A percentile compares a stretch with the other conserved stretches of the same genome.
Conservation (phyloP, 2,888 invertebrate species). For the Eustalomyia histrio region DNA sequence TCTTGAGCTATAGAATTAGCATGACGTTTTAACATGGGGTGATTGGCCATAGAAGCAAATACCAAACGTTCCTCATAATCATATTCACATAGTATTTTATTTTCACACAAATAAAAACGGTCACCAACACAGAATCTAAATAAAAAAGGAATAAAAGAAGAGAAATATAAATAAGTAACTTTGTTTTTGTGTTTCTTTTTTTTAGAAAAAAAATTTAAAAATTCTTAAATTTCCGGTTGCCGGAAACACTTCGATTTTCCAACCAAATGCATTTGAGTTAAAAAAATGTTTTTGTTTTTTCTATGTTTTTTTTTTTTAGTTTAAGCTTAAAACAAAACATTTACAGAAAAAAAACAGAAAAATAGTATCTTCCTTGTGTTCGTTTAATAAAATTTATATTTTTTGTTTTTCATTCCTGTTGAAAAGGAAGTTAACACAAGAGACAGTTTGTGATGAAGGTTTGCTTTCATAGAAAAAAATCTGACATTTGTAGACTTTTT, state of each 20-base stretch:
- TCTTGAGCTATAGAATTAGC: conserved; percentile 78
- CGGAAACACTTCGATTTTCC: conserved; percentile 60
- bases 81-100: conserved; percentile 98
- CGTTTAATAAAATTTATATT: conserved; percentile 38
- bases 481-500: conserved; percentile 13
- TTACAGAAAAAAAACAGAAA: conserved; percentile 18
- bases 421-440: conserved; percentile 45
- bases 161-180: conserved; percentile 16
- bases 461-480: conserved; percentile 21
- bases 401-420: conserved; percentile 23
- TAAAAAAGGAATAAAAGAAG: conserved; percentile 35
- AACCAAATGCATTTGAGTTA: conserved; percentile 55
- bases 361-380: conserved; percentile 32
- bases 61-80: conserved; percentile 98
- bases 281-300: conserved; percentile 7
- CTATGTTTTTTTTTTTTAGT: conserved; percentile 25
- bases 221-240: conserved; percentile 64
- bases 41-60: conserved; percentile 96
- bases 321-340: conserved; percentile 49
- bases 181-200: conserved; percentile 4
- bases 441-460: conserved; percentile 60
- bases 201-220: conserved; percentile 40
- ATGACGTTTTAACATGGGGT: conserved; percentile 82
- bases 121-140: conserved; percentile 98
- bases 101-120: conserved; percentile 97